Percentiles rank a stretch among this genome's conserved stretches.
Conservation (phyloP, 2,888 invertebrate genomes). For the Lepidonotus clava region DNA sequence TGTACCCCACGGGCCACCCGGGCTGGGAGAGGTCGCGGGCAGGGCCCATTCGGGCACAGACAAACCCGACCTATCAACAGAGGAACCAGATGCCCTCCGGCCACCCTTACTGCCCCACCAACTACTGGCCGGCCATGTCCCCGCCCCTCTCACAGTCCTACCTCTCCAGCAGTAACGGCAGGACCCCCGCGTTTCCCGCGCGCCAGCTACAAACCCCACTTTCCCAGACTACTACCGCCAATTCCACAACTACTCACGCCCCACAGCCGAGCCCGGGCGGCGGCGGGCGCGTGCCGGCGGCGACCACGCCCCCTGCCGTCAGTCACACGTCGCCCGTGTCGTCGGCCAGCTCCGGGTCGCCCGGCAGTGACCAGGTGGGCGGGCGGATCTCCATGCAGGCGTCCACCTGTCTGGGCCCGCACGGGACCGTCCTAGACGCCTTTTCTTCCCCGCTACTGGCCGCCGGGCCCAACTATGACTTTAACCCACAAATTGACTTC, state of each 20-base stretch:
- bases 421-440: background rate
- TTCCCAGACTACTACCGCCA: background rate
- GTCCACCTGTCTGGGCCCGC: background rate
- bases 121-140: background rate
- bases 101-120: background rate
- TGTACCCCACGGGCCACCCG: background rate
- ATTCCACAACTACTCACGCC: background rate
- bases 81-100: background rate
- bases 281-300: background rate
- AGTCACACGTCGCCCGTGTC: background rate
- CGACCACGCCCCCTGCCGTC: constrained; percentile 2
- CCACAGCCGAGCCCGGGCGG: background rate
- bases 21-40: background rate
- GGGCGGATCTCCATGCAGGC: background rate
- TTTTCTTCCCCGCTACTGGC: background rate
- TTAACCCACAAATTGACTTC: constrained; percentile 6
- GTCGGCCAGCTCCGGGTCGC: background rate
- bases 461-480: background rate
- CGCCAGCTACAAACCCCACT: background rate
- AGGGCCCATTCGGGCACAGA: background rate
- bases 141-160: background rate
- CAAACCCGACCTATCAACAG: background rate
- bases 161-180: too few relatives aligned
- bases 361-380: background rate
- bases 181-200: background rate